Evolutionary conservation across 2,888 invertebrate species (phyloP).

Genomic region (Serrognathus titanus): DNA sequence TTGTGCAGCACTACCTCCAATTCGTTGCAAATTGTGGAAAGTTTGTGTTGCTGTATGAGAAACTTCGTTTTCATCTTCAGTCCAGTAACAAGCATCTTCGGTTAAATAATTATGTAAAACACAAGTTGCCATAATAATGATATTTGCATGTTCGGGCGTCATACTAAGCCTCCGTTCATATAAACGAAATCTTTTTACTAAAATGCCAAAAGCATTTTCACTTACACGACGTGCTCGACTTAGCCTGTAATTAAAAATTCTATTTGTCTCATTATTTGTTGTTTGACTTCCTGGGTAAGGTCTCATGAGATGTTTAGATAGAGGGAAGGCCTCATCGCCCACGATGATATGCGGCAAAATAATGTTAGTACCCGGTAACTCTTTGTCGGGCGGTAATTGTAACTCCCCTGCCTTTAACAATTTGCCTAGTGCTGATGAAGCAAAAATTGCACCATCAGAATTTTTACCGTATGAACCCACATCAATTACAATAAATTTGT

Average conservation of each 20-base stretch:
- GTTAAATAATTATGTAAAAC: conserved; percentile 14
- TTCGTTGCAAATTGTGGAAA: neutral
- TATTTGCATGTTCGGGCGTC: conserved; percentile 3
- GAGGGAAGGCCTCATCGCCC: conserved; percentile 19
- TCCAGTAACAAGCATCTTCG: neutral
- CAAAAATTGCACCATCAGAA: conserved; percentile 4
- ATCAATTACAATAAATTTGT: conserved; percentile 5
- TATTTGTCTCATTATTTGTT: conserved; percentile 3
- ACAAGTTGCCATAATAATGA: conserved; percentile 11
- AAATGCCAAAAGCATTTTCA: conserved; percentile 17
- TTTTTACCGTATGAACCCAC: conserved; percentile 4
- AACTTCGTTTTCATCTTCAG: neutral
- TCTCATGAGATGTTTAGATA: conserved; percentile 16
- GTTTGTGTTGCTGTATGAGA: neutral
- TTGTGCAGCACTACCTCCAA: neutral
- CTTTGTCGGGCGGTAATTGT: neutral
- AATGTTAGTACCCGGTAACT: conserved; percentile 1
- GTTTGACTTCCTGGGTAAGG: conserved; percentile 15
- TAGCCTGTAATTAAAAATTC: conserved; percentile 17
- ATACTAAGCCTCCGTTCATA: conserved; percentile 7
- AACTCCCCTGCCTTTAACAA: neutral
- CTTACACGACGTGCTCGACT: conserved; percentile 9
- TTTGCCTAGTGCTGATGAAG: neutral
- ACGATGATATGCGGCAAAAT: conserved; percentile 14
- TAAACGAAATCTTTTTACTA: conserved; percentile 12